A percentile compares a stretch with the other conserved stretches of the same genome.
Conservation (phyloP, 2,113 vertebrate species). For the Neotoma lepida region DNA sequence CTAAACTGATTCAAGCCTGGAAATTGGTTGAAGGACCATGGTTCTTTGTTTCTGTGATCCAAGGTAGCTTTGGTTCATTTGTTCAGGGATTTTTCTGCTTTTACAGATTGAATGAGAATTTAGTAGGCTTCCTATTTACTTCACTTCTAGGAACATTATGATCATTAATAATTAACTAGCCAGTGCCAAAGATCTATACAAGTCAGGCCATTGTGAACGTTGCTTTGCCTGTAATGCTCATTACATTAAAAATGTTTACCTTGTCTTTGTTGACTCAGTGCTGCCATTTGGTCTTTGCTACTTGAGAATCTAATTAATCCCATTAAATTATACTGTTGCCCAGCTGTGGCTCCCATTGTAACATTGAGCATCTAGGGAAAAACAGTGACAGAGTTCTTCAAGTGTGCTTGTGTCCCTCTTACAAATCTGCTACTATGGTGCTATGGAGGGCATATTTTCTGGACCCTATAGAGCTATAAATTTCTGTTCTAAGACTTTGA, state of each 20-base stretch:
- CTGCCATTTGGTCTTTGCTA: not conserved
- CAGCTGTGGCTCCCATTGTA: not conserved
- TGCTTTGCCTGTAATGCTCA: not conserved
- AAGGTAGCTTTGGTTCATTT: not conserved
- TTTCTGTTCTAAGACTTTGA: not conserved
- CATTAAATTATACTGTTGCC: not conserved
- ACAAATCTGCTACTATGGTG: not conserved
- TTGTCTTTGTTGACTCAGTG: not conserved
- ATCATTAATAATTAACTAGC: not conserved
- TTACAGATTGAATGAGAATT: not conserved
- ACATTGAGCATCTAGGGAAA: not conserved
- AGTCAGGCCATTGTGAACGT: not conserved
- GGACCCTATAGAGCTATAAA: not conserved
- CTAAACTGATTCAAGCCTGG: not conserved
- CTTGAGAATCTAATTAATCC: not conserved
- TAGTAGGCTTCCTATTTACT: not conserved
- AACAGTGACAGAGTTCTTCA: not conserved
- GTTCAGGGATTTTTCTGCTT: not conserved
- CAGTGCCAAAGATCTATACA: not conserved
- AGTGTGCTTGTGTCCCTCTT: not conserved
- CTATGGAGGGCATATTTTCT: not conserved
- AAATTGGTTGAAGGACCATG: not conserved
- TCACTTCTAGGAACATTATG: not conserved
- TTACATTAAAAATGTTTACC: not conserved
- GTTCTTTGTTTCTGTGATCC: not conserved